phyloP scores from a whole-genome alignment of 2,113 vertebrate species.

The Sminthopsis crassicaudata region DNA sequence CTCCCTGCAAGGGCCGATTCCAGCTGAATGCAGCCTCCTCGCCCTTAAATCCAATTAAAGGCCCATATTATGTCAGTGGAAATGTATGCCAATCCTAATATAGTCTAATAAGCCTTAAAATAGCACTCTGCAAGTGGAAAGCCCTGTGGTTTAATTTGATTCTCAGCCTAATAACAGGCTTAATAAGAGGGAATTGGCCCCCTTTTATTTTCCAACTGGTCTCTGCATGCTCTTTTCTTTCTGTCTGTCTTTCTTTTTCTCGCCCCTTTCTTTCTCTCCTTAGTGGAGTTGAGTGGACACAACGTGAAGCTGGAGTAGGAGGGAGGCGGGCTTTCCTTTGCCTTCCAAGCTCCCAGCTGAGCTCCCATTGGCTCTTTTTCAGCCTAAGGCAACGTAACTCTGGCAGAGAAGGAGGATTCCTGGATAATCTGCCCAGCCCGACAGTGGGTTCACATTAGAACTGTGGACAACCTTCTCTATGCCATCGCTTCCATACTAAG shows the following conservation, averaged over 20 bases:
- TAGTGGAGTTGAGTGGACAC: neutral
- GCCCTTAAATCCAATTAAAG: constrained; percentile 90
- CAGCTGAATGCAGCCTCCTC: constrained; percentile 85
- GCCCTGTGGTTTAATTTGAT: constrained; percentile 89
- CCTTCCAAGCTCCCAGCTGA: neutral
- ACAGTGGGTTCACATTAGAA: neutral
- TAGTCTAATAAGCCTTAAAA: constrained; percentile 91
- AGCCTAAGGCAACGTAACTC: neutral
- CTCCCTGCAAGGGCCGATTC: constrained; percentile 79
- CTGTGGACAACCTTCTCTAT: neutral
- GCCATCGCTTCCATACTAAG: neutral
- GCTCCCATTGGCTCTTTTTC: neutral
- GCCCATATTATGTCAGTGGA: constrained; percentile 87
- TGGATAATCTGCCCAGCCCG: neutral
- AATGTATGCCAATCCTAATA: constrained; percentile 92
- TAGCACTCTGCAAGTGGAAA: constrained; percentile 87
- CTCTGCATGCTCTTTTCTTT: constrained; percentile 78
- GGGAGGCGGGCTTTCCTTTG: neutral
- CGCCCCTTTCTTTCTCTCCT: constrained; percentile 33
- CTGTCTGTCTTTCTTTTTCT: constrained; percentile 59
- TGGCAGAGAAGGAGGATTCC: neutral
- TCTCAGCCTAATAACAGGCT: constrained; percentile 86
- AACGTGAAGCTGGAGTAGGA: fast-evolving
- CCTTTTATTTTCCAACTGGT: constrained; percentile 82
- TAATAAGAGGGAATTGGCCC: constrained; percentile 85